phyloP scores from a whole-genome alignment of 2,113 vertebrate genomes.

The Baryphthengus martii region DNA sequence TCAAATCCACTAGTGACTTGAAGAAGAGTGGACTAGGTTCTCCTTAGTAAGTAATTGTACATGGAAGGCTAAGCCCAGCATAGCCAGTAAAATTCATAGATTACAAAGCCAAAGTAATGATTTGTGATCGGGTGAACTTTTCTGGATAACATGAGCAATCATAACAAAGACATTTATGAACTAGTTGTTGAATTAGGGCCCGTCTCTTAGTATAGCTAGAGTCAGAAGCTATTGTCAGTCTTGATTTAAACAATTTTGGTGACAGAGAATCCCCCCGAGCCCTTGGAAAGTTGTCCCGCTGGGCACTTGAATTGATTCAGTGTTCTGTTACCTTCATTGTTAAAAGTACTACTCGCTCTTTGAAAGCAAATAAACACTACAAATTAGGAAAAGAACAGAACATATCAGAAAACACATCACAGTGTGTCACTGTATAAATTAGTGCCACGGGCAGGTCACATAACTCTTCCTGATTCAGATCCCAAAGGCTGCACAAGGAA shows the following conservation, averaged over 20 bases:
- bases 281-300: background rate
- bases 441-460: background rate
- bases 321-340: background rate
- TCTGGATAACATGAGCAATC: background rate
- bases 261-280: background rate
- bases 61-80: background rate
- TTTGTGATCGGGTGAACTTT: background rate
- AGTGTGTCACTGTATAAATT: background rate
- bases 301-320: background rate
- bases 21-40: background rate
- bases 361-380: background rate
- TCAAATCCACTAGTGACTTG: background rate
- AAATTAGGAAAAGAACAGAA: background rate
- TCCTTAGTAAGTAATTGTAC: background rate
- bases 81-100: background rate
- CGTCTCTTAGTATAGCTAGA: background rate
- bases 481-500: background rate
- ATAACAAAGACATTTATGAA: background rate
- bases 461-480: accelerated
- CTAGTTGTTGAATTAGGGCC: background rate
- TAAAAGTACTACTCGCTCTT: background rate
- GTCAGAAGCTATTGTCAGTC: background rate
- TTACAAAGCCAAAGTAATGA: background rate
- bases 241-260: background rate
- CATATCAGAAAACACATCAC: background rate